phyloP scores from a whole-genome alignment of 2,797 vertebrate species.

The Rhinogobio ventralis region DNA sequence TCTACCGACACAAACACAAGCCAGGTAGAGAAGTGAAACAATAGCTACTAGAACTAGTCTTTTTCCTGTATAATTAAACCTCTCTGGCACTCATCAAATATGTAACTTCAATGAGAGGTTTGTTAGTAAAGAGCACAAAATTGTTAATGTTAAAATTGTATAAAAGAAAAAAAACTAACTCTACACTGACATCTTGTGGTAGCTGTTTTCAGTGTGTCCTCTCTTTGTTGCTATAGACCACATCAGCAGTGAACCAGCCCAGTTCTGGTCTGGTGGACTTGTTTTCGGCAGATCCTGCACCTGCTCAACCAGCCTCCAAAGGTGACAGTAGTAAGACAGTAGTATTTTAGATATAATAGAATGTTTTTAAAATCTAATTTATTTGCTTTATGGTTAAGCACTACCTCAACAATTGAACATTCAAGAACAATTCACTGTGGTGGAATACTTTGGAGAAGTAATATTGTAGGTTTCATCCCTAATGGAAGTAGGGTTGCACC shows the following conservation, averaged over 20 bases:
- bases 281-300: constrained; percentile 84
- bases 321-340: constrained; percentile 78
- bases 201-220: not conserved
- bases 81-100: not conserved
- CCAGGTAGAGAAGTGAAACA: constrained; percentile 77
- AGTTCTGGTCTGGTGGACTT: constrained; percentile 86
- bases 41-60: not conserved
- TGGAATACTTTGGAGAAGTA: not conserved
- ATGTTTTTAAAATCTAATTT: not conserved
- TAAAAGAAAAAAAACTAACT: not conserved
- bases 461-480: not conserved
- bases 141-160: not conserved
- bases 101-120: not conserved
- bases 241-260: constrained; percentile 79
- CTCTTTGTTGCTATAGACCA: constrained; percentile 75
- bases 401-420: not conserved
- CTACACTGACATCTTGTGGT: constrained; percentile 42
- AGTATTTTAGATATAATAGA: not conserved
- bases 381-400: not conserved
- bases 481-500: not conserved
- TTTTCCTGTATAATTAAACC: not conserved
- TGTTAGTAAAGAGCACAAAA: not conserved
- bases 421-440: not conserved
- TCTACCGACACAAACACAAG: constrained; percentile 75
- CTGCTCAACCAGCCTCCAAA: constrained; percentile 74